Percentiles rank a stretch among this genome's conserved stretches.
Evolutionary conservation across 2,888 invertebrate genomes (phyloP).

Genomic region (Lysandra bellargus): DNA sequence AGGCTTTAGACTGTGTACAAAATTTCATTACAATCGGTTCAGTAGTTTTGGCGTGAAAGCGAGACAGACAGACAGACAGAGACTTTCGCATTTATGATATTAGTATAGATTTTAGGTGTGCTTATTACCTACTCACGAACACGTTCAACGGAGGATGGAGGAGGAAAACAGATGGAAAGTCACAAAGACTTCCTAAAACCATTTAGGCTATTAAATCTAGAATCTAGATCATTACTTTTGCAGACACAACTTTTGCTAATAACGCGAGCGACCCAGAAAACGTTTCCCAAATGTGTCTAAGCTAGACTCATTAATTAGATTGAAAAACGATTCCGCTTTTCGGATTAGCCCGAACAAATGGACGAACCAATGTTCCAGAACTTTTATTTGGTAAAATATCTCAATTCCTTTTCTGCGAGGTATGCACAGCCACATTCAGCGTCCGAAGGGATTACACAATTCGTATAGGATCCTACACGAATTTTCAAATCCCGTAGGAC

Average conservation of each 20-base stretch:
- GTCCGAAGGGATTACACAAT: neutral
- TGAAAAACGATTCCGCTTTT: slow-evolving; percentile 14
- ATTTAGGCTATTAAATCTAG: slow-evolving; percentile 1
- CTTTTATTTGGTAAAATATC: neutral
- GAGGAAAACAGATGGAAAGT: neutral
- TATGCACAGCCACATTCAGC: neutral
- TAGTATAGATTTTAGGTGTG: neutral
- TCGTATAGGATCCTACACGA: neutral
- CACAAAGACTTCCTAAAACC: neutral
- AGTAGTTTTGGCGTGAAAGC: too few relatives aligned
- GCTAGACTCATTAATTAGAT: slow-evolving; percentile 1
- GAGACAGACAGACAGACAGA: too few relatives aligned
- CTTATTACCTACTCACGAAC: neutral
- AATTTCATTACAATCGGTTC: too few relatives aligned
- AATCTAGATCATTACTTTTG: slow-evolving; percentile 7
- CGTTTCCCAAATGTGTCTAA: slow-evolving; percentile 8
- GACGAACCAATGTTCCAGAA: neutral
- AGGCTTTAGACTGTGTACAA: too few relatives aligned
- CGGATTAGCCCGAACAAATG: neutral
- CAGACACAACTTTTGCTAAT: slow-evolving; percentile 3
- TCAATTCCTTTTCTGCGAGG: neutral
- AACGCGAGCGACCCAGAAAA: slow-evolving; percentile 1
- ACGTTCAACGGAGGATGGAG: neutral
- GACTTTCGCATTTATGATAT: too few relatives aligned
- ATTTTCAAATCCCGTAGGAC: neutral